phyloP scores from a whole-genome alignment of 2,797 vertebrate species.

The Gallirallus australis region DNA sequence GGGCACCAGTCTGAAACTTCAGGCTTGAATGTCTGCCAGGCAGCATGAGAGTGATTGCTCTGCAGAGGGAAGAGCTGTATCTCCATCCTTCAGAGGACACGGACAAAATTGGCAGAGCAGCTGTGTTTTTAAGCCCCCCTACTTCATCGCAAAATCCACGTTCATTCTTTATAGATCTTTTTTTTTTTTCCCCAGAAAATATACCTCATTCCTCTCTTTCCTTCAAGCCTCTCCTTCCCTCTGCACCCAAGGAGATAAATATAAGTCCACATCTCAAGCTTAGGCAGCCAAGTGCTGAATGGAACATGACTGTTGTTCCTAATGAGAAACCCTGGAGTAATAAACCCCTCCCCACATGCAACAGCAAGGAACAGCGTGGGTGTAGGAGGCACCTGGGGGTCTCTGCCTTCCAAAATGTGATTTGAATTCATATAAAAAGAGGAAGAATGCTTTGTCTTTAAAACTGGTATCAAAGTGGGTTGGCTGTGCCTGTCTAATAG shows the following conservation, averaged over 20 bases:
- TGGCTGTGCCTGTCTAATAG: not conserved
- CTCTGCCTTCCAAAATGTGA: not conserved
- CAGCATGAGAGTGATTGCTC: constrained; percentile 46
- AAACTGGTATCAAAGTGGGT: not conserved
- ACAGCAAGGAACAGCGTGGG: not conserved
- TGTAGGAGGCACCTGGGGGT: not conserved
- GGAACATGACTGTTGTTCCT: not conserved
- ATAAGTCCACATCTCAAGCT: not conserved
- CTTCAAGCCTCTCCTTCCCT: not conserved
- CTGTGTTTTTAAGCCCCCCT: constrained; percentile 18
- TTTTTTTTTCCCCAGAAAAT: not conserved
- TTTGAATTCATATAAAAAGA: constrained; percentile 7
- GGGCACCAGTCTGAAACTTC: constrained; percentile 48
- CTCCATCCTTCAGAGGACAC: constrained; percentile 28
- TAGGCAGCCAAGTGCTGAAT: not conserved
- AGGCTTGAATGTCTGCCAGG: constrained; percentile 45
- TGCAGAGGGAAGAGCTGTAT: constrained; percentile 44
- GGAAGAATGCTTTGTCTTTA: not conserved
- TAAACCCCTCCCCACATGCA: constrained; percentile 1
- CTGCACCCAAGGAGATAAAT: constrained; percentile 9
- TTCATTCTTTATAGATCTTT: not conserved
- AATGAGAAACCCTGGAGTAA: constrained; percentile 21
- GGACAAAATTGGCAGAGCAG: constrained; percentile 26
- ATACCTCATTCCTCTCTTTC: not conserved
- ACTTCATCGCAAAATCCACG: constrained; percentile 16